A percentile compares a stretch with the other conserved stretches of the same genome.
Conservation (phyloP, 2,797 vertebrate genomes). For the Sphaeramia orbicularis region DNA sequence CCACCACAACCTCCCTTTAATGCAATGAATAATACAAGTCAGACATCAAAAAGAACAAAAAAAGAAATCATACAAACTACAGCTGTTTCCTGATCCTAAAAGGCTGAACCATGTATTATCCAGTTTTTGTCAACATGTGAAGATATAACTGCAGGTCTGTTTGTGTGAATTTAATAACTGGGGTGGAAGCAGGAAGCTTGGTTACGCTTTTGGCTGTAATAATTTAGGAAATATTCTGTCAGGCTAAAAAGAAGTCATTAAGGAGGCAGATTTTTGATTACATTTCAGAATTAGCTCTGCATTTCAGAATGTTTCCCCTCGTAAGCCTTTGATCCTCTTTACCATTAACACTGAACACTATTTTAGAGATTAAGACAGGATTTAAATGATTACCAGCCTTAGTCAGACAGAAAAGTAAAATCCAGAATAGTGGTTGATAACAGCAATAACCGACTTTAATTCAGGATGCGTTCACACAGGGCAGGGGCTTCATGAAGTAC, state of each 20-base stretch:
- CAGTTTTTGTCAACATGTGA: slow-evolving; percentile 27
- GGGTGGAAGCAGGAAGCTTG: slow-evolving; percentile 53
- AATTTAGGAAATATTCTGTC: slow-evolving; percentile 45
- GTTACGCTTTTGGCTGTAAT: slow-evolving; percentile 52
- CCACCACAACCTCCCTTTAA: slow-evolving; percentile 6
- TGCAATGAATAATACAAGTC: slow-evolving; percentile 11
- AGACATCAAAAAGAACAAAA: neutral
- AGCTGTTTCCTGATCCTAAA: slow-evolving; percentile 11
- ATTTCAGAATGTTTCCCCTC: slow-evolving; percentile 49
- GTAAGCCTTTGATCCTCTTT: slow-evolving; percentile 54
- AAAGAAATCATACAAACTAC: slow-evolving; percentile 12
- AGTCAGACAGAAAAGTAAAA: slow-evolving; percentile 45
- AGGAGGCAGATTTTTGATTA: slow-evolving; percentile 65
- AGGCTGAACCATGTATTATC: slow-evolving; percentile 23
- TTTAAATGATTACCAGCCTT: slow-evolving; percentile 54
- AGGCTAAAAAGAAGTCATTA: slow-evolving; percentile 60
- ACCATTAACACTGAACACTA: slow-evolving; percentile 36
- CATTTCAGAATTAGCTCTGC: slow-evolving; percentile 60
- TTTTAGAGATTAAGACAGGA: slow-evolving; percentile 55
- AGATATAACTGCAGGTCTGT: slow-evolving; percentile 49
- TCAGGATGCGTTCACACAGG: slow-evolving; percentile 30
- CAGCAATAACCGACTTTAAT: slow-evolving; percentile 28
- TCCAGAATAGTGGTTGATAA: slow-evolving; percentile 24
- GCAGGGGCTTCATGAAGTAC: slow-evolving; percentile 22
- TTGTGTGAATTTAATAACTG: slow-evolving; percentile 64